A percentile compares a stretch with the other conserved stretches of the same genome.
Evolutionary conservation across 2,113 vertebrate species (phyloP).

Genomic region (Hepsetus odoe): DNA sequence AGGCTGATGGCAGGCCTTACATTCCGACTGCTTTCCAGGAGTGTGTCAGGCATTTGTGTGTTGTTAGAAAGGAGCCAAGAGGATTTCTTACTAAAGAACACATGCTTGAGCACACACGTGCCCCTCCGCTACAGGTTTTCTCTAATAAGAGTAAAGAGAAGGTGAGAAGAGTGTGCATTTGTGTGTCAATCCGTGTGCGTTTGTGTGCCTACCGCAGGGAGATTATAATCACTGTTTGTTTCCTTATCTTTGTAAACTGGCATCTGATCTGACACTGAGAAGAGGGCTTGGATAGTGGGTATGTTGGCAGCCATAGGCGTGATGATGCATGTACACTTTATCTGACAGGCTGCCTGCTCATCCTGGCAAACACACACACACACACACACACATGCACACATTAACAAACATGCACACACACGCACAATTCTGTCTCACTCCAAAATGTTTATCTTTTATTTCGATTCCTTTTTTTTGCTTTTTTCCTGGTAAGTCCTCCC

Average conservation of each 20-base stretch:
- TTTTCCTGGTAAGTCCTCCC: constrained; percentile 1
- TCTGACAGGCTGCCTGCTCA: constrained; percentile 47
- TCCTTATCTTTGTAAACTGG: constrained; percentile 49
- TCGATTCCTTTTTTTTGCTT: constrained; percentile 1
- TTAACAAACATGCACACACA: not conserved
- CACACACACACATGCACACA: not conserved
- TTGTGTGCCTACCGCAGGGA: constrained; percentile 38
- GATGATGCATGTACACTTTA: constrained; percentile 48
- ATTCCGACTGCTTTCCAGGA: not conserved
- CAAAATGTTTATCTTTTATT: constrained; percentile 10
- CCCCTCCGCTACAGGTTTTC: not conserved
- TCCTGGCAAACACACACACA: constrained; percentile 30
- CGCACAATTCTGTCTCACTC: not conserved
- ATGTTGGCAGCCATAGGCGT: constrained; percentile 39
- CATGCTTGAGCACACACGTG: not conserved
- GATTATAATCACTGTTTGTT: constrained; percentile 51
- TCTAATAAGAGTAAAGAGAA: constrained; percentile 13
- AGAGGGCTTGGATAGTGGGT: constrained; percentile 40
- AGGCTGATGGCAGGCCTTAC: not conserved
- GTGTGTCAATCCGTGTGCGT: not conserved
- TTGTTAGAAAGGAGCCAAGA: not conserved
- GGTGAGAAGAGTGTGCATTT: constrained; percentile 4
- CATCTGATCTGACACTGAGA: constrained; percentile 50
- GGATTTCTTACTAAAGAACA: not conserved
- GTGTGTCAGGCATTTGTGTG: constrained; percentile 4